Percentiles rank a stretch among this genome's conserved stretches.
phyloP scores from a whole-genome alignment of 2,113 vertebrate genomes.

The Ornithorhynchus anatinus region DNA sequence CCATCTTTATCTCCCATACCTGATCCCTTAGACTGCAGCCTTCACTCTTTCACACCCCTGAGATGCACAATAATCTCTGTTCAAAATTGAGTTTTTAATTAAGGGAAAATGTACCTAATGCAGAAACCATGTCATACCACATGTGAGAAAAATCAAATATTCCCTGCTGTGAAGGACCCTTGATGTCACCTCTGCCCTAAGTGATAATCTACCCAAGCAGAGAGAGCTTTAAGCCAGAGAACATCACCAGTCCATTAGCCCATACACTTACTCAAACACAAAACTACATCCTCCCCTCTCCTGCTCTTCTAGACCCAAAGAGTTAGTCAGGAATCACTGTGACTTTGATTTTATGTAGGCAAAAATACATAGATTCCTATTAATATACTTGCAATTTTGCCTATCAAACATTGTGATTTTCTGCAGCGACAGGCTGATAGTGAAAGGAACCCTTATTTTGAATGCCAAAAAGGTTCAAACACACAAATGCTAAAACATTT shows the following conservation, averaged over 20 bases:
- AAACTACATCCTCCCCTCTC: neutral
- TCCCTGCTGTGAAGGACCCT: no score
- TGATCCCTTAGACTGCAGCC: no score
- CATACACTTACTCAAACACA: neutral
- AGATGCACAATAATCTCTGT: constrained; percentile 21
- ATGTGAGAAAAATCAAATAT: neutral
- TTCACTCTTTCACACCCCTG: constrained; percentile 11
- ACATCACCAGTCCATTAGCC: neutral
- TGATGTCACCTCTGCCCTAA: no score
- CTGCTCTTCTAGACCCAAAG: neutral
- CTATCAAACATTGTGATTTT: neutral
- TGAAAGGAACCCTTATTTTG: neutral
- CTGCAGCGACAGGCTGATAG: neutral
- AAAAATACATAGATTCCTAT: constrained; percentile 11
- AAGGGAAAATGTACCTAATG: constrained; percentile 24
- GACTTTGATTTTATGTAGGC: neutral
- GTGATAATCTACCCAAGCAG: no score
- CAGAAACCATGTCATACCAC: neutral
- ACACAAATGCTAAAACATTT: neutral
- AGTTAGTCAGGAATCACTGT: constrained; percentile 13
- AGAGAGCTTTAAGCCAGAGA: no score
- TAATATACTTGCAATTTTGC: constrained; percentile 2
- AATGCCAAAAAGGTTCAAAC: neutral
- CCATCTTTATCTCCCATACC: no score
- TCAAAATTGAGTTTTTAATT: constrained; percentile 29